Evolutionary conservation across 2,113 vertebrate genomes (phyloP).

Genomic region (Heterotilapia buettikoferi): DNA sequence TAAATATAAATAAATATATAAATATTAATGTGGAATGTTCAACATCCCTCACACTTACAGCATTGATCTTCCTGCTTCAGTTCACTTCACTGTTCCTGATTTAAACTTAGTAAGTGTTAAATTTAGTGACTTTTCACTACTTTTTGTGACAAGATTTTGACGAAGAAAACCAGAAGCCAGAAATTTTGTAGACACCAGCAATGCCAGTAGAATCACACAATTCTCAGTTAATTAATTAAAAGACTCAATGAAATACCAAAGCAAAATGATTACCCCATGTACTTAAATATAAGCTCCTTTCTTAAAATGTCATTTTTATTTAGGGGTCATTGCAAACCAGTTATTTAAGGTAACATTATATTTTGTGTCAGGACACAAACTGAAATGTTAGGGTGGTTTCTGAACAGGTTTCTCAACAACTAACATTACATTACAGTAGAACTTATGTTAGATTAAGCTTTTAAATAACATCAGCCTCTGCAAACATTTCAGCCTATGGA

Average conservation of each 20-base stretch:
- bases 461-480: not conserved
- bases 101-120: not conserved
- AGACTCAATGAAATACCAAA: not conserved
- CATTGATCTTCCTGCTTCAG: not conserved
- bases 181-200: not conserved
- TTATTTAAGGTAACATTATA: not conserved
- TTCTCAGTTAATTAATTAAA: not conserved
- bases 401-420: not conserved
- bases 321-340: not conserved
- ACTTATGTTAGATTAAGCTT: not conserved
- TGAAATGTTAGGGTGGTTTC: not conserved
- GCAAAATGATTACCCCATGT: not conserved
- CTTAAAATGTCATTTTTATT: not conserved
- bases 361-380: not conserved
- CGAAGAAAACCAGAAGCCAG: not conserved
- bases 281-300: not conserved
- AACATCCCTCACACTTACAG: not conserved
- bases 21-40: not conserved
- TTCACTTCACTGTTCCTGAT: not conserved
- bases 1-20: not conserved
- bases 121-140: not conserved
- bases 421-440: not conserved
- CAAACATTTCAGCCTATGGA: not conserved
- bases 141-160: not conserved
- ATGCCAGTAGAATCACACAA: not conserved